Conservation (phyloP, 2,888 invertebrate species). For the Drosophila sordidapex region DNA sequence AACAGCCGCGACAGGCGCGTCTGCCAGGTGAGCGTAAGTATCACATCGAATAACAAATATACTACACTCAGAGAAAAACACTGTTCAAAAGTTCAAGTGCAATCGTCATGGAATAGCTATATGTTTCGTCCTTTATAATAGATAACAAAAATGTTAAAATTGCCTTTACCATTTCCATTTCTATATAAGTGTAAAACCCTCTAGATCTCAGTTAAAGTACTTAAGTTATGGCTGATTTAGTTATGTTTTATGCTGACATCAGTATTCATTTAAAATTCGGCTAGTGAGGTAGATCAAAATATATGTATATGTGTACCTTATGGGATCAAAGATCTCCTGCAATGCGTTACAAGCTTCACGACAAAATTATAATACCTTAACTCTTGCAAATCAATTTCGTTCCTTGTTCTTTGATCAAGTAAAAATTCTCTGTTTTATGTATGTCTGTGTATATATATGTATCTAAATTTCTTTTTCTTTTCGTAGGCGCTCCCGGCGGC, state of each 20-base stretch:
- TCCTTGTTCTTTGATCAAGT: background rate
- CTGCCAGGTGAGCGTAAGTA: conserved; percentile 74
- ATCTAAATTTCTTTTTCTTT: background rate
- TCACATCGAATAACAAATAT: background rate
- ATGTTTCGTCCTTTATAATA: background rate
- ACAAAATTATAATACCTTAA: background rate
- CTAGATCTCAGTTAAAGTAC: background rate
- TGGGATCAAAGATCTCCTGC: background rate
- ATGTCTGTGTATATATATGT: background rate
- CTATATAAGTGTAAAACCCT: background rate
- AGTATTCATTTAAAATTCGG: background rate
- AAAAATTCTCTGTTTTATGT: background rate
- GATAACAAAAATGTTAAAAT: background rate
- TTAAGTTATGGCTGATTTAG: background rate
- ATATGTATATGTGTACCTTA: background rate
- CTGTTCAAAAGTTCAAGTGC: background rate
- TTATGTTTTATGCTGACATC: background rate
- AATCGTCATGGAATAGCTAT: background rate
- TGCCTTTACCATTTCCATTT: background rate
- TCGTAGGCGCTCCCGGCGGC: conserved; percentile 83
- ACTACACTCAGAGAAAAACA: background rate
- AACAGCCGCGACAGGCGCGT: conserved; percentile 90
- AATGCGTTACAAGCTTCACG: background rate
- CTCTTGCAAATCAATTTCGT: background rate
- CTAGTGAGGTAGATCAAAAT: background rate